These are phyloP conservation scores for Leptosomus discolor DNA, from an alignment of 2,113 vertebrate species.

Conservation along the genomic window DNA sequence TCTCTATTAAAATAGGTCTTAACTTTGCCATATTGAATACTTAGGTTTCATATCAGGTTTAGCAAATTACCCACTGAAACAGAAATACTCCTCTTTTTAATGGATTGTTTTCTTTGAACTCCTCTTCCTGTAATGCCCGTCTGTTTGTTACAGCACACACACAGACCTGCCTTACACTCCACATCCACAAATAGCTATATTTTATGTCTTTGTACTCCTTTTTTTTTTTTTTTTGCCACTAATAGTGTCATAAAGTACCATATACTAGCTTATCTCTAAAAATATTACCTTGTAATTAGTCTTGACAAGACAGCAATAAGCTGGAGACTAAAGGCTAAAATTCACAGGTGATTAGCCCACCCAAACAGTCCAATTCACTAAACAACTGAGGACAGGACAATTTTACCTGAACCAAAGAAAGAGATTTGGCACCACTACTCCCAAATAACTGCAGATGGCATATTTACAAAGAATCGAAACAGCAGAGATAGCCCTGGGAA, in stretches of 20 bases:
- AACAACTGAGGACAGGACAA: background rate
- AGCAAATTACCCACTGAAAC: background rate
- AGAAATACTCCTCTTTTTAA: background rate
- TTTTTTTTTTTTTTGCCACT: background rate
- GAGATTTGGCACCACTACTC: background rate
- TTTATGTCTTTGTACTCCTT: background rate
- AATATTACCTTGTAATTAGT: background rate
- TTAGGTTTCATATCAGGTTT: background rate
- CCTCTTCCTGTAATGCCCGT: background rate
- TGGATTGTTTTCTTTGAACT: background rate
- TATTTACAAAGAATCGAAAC: background rate
- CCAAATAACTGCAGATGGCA: background rate
- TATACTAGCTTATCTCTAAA: background rate
- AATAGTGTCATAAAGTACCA: background rate
- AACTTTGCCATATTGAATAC: background rate
- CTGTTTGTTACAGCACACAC: background rate
- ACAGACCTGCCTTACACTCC: background rate
- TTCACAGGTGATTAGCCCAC: background rate
- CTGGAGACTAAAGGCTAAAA: background rate
- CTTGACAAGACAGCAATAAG: background rate
- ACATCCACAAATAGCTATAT: background rate
- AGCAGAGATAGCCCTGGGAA: background rate
- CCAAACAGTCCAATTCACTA: background rate
- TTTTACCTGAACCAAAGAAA: background rate
- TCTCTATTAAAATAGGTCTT: background rate